Conservation (phyloP, 2,888 invertebrate species). For the Crematogaster levior region DNA sequence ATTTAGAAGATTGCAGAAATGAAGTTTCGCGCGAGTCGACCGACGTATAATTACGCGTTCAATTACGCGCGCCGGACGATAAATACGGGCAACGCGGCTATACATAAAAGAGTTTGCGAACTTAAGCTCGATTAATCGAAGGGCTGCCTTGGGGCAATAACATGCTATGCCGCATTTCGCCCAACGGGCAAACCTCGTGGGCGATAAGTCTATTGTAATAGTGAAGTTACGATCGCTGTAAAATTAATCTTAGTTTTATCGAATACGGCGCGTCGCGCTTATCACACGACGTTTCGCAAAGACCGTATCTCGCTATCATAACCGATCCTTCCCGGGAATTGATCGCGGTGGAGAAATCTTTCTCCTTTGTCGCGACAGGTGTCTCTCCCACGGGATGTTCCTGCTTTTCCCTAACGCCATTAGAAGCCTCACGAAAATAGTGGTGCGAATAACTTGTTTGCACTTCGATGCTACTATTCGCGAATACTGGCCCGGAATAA, state of each 20-base stretch:
- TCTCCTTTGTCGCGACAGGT: conserved; percentile 34
- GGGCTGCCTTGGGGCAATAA: conserved; percentile 35
- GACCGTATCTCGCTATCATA: neutral
- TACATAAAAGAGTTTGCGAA: conserved; percentile 50
- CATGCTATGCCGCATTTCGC: conserved; percentile 44
- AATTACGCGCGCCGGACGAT: conserved; percentile 44
- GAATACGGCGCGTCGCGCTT: neutral
- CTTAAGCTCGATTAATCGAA: conserved; percentile 53
- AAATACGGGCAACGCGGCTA: conserved; percentile 44
- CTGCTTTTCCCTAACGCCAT: conserved; percentile 30
- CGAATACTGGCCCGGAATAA: conserved; percentile 53
- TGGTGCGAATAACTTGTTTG: neutral
- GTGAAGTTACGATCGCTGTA: conserved; percentile 15
- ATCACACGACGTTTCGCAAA: neutral
- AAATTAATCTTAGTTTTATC: conserved; percentile 24
- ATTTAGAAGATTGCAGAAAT: conserved; percentile 54
- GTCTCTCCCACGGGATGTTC: conserved; percentile 26
- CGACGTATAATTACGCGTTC: conserved; percentile 54
- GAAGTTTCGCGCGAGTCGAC: conserved; percentile 48
- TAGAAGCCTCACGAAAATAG: conserved; percentile 37
- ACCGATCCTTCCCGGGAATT: conserved; percentile 23
- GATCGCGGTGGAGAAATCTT: conserved; percentile 13
- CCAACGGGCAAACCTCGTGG: neutral
- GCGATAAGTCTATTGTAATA: conserved; percentile 16
- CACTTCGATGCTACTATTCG: conserved; percentile 9